Base-by-base conservation (phyloP, 1,140 invertebrate species). In the Globodera rostochiensis region DNA sequence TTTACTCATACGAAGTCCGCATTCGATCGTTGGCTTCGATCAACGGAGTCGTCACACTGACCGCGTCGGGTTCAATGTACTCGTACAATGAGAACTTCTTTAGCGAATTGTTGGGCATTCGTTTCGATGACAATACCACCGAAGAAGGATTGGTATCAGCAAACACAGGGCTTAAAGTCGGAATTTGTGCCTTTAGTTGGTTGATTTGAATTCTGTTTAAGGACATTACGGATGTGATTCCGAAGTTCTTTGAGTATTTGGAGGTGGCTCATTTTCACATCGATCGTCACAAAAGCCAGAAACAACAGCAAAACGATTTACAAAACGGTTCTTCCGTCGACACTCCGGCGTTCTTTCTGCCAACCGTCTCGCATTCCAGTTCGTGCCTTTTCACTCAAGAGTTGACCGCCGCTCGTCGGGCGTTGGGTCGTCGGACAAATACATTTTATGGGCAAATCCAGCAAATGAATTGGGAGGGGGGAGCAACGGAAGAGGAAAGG, bases 81-180 rank as follows among this genome's bases (percentile, higher is more conserved):
- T 85, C 86, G 19, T 86, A 84, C 76, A 86, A 86, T 70, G 85
- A 88, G 69, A 88, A 86, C 50, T 86, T 86, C 75, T 57, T 86
- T n/a, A 77, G 88, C 67, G 87, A 86, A 76, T 80, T 86, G 4
- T 50, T 79, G n/a, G 85, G 85, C 25, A 77, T 74, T 15, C 73
- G 82, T 19, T 49, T 74, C 7, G 60, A 46, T 5, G 67, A 53
- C n/a, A 66, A 13, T 66, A 15, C n/a, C 60, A 66, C 60, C 60
- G 60, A 13, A 15, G 13, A 13, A 66, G 21, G 21, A 66, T 66
- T 13, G 60, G 13, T 3, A 66, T 13, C n/a, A 13, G 60, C 13
- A 66, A 66, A 2, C 60, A 66, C 60, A 2, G 60, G 21, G 36
- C 36, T 36, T 36, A 36, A 66, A 13, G 60, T 66, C 60, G 13